Percentiles rank a stretch among this genome's conserved stretches.
phyloP scores from a whole-genome alignment of 2,113 vertebrate genomes.

The Andinoacara biseriatus region DNA sequence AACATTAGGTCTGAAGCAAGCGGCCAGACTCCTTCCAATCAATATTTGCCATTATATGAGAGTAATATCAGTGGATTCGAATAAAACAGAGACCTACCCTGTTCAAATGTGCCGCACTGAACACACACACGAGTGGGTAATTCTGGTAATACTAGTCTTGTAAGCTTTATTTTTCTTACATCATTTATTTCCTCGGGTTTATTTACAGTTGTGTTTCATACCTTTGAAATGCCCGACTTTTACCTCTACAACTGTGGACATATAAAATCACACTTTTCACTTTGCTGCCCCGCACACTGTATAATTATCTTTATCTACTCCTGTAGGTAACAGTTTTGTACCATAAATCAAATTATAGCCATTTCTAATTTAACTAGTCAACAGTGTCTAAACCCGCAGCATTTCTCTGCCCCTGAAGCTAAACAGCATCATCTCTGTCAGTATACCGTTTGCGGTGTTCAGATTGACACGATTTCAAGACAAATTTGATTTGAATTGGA shows the following conservation, averaged over 20 bases:
- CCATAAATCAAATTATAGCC: background rate
- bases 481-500: background rate
- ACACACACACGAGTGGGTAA: background rate
- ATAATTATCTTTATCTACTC: background rate
- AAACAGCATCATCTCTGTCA: background rate
- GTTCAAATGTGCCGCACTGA: background rate
- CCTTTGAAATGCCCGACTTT: background rate
- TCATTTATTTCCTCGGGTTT: background rate
- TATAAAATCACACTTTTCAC: background rate
- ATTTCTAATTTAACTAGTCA: background rate
- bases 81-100: background rate
- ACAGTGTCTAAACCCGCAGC: background rate
- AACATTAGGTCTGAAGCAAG: background rate
- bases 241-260: background rate
- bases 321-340: background rate
- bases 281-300: background rate
- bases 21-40: background rate
- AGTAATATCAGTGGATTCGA: background rate
- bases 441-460: background rate
- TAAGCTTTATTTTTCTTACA: background rate
- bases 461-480: background rate
- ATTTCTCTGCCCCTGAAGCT: background rate
- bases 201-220: background rate
- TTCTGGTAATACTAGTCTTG: background rate
- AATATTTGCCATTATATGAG: background rate